A percentile compares a stretch with the other conserved stretches of the same genome.
phyloP scores from a whole-genome alignment of 2,888 invertebrate genomes.

The Eretmocerus hayati region DNA sequence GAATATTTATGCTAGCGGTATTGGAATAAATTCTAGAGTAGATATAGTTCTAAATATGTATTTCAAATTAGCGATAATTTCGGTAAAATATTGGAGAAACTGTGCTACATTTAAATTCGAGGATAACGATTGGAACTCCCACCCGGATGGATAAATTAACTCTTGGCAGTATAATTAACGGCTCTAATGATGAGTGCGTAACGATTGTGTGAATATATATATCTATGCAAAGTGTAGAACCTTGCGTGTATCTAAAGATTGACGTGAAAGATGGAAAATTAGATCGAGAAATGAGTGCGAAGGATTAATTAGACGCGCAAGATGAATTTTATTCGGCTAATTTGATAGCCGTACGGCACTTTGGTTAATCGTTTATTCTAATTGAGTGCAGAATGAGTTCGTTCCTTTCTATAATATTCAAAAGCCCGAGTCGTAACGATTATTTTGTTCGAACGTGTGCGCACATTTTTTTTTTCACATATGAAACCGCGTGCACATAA shows the following conservation, averaged over 20 bases:
- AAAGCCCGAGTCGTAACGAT: constrained; percentile 1
- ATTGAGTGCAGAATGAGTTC: constrained; percentile 18
- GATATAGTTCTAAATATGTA: too few relatives aligned
- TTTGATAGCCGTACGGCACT: constrained; percentile 9
- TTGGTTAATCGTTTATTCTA: constrained; percentile 20
- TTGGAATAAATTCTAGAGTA: too few relatives aligned
- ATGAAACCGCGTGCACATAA: constrained; percentile 5
- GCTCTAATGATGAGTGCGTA: background rate
- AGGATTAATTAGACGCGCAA: constrained; percentile 17
- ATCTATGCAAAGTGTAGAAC: background rate
- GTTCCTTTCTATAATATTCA: constrained; percentile 17
- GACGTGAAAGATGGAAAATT: constrained; percentile 6
- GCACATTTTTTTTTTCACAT: background rate
- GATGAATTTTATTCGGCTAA: constrained; percentile 18
- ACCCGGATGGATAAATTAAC: too few relatives aligned
- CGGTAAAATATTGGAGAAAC: too few relatives aligned
- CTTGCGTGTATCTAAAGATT: too few relatives aligned
- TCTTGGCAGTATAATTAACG: background rate
- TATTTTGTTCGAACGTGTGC: constrained; percentile 5
- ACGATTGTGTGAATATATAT: background rate
- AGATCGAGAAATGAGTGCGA: constrained; percentile 1
- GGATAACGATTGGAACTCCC: too few relatives aligned
- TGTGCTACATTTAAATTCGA: too few relatives aligned
- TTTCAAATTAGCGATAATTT: too few relatives aligned
- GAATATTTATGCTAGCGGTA: too few relatives aligned